These are phyloP conservation scores for human DNA, from an alignment of 2,113 vertebrate genomes.

Conservation along the genomic window GRCh38 chr13:58484501-58485000, in stretches of 20 bases:
- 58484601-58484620: background rate
- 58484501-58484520: background rate
- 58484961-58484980: background rate
- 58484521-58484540: background rate
- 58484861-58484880: background rate
- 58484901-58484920: background rate
- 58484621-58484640: background rate
- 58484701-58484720: background rate
- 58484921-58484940: background rate
- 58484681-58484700: conserved; percentile 15
- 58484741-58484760: background rate
- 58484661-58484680: background rate
- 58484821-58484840: background rate
- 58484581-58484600: background rate
- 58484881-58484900: background rate
- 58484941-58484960: background rate
- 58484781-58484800: conserved; percentile 28
- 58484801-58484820: background rate
- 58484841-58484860: background rate
- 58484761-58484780: background rate
- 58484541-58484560: background rate
- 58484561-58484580: background rate
- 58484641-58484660: conserved; percentile 19
- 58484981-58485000: conserved; percentile 10
- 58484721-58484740: background rate